Conservation (phyloP, 1,140 invertebrate species). For the Pseudomyrmex cubaensis region DNA sequence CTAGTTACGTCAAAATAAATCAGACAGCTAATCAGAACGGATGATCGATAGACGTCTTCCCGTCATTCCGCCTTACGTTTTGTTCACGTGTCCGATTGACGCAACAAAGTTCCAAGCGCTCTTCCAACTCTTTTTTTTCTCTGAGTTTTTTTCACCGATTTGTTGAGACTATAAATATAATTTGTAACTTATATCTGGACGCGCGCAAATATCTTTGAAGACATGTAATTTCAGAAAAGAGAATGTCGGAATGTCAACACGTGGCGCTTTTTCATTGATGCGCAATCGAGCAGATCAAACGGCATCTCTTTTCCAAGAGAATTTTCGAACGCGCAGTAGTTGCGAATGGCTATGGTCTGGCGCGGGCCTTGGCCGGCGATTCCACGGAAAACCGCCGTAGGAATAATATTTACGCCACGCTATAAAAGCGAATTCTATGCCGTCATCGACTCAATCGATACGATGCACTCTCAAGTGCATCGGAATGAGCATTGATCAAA, state of each 20-base stretch:
- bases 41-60: not conserved
- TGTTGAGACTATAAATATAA: no score
- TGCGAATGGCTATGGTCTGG: not conserved
- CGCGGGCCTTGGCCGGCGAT: conserved; percentile 3
- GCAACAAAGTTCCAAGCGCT: not conserved
- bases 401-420: conserved; percentile 49
- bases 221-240: not conserved
- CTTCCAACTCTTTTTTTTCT: not conserved
- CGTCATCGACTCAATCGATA: conserved; percentile 15
- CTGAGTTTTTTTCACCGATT: not conserved
- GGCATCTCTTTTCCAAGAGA: not conserved
- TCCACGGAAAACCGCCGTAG: conserved; percentile 14
- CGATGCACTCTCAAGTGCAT: conserved; percentile 2
- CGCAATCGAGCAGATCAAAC: not conserved
- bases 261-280: not conserved
- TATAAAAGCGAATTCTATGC: conserved; percentile 33
- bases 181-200: not conserved
- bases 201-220: not conserved
- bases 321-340: not conserved
- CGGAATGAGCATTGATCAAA: conserved; percentile 20
- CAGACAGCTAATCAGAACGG: not conserved
- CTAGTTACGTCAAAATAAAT: conserved; percentile 25
- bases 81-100: not conserved
- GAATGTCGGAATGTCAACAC: not conserved
- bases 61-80: not conserved